Evolutionary conservation across 2,888 invertebrate genomes (phyloP).

Genomic region (Cybosia mesomella): DNA sequence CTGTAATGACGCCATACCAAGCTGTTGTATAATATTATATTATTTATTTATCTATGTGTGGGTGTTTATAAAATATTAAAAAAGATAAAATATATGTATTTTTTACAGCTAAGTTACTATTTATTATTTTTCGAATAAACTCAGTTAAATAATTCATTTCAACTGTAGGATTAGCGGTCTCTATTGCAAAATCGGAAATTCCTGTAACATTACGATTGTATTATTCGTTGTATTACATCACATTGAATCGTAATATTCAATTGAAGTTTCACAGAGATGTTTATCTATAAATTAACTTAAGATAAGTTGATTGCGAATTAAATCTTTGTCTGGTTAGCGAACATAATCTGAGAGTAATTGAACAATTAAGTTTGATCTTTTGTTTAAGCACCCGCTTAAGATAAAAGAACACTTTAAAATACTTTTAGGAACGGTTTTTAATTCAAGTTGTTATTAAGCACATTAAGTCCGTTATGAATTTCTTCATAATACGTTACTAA

Average conservation of each 20-base stretch:
- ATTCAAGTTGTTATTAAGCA: slow-evolving; percentile 3
- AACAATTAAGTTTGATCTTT: slow-evolving; percentile 49
- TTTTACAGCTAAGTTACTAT: too few relatives aligned
- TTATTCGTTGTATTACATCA: too few relatives aligned
- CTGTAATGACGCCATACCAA: too few relatives aligned
- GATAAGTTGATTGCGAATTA: slow-evolving; percentile 39
- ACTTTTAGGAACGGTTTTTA: slow-evolving; percentile 21
- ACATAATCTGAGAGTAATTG: slow-evolving; percentile 42
- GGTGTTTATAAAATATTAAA: too few relatives aligned
- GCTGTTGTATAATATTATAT: too few relatives aligned
- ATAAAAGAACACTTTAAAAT: slow-evolving; percentile 20
- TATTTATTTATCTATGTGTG: too few relatives aligned
- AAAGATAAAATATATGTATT: too few relatives aligned
- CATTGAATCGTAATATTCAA: not conserved
- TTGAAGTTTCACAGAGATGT: slow-evolving; percentile 12
- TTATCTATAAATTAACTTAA: slow-evolving; percentile 14
- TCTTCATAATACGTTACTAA: not conserved
- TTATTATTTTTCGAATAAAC: too few relatives aligned
- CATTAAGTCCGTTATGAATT: not conserved
- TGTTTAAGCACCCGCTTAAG: slow-evolving; percentile 18
- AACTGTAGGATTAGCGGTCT: not conserved
- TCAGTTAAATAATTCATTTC: too few relatives aligned
- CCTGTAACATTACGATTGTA: not conserved
- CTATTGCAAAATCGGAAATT: not conserved
- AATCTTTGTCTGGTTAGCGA: slow-evolving; percentile 40